Conservation (phyloP, 2,888 invertebrate species). For the Eupithecia insigniata region DNA sequence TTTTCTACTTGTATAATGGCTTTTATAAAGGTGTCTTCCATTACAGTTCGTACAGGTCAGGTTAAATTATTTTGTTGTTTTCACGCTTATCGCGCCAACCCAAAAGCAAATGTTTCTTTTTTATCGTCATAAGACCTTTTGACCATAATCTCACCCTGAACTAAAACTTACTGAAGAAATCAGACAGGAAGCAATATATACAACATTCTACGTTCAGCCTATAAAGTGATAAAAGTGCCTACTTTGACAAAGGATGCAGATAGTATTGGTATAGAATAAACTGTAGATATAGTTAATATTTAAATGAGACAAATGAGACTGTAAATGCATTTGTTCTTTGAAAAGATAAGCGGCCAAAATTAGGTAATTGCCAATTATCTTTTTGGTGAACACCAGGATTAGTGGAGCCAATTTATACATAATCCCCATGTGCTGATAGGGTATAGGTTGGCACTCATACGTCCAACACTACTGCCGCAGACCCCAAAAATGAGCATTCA, state of each 20-base stretch:
- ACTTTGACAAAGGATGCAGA: slow-evolving; percentile 25
- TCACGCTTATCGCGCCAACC: neutral
- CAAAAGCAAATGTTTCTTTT: no score
- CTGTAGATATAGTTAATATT: neutral
- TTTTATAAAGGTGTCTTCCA: neutral
- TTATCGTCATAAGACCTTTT: no score
- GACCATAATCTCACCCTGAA: no score
- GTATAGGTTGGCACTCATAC: neutral
- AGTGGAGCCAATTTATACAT: neutral
- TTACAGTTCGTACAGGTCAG: neutral
- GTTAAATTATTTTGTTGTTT: neutral
- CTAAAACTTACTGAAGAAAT: neutral
- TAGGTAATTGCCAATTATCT: neutral
- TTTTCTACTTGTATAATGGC: slow-evolving; percentile 23
- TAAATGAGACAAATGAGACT: no score
- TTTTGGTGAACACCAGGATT: neutral
- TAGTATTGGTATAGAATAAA: neutral
- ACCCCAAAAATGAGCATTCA: neutral
- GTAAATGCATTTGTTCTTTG: neutral
- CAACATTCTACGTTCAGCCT: neutral
- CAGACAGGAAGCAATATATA: neutral
- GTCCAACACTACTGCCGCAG: neutral
- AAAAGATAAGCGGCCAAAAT: neutral
- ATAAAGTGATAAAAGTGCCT: neutral
- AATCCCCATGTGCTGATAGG: neutral